phyloP scores from a whole-genome alignment of 2,888 invertebrate genomes.

The Tineola bisselliella region DNA sequence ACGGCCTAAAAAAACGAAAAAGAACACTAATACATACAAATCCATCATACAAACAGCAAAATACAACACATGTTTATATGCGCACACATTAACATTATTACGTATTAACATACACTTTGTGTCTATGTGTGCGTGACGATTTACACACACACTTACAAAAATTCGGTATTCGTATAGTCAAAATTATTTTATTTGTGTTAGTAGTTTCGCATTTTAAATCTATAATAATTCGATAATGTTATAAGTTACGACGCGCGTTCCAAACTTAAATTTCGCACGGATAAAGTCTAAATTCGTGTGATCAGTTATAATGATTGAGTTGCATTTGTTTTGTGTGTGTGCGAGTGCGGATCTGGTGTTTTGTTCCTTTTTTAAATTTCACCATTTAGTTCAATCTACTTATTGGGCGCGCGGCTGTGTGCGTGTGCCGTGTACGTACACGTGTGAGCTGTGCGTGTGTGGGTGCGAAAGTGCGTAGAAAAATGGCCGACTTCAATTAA shows the following conservation, averaged over 20 bases:
- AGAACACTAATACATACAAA: constrained; percentile 56
- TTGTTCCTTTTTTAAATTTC: constrained; percentile 67
- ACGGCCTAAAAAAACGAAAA: constrained; percentile 46
- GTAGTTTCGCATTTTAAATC: constrained; percentile 8
- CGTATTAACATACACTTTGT: constrained; percentile 35
- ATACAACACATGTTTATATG: constrained; percentile 35
- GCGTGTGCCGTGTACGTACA: constrained; percentile 31
- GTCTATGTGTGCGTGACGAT: neutral
- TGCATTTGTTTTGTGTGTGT: constrained; percentile 47
- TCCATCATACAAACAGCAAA: constrained; percentile 58
- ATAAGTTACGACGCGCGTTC: constrained; percentile 20
- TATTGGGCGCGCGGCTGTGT: constrained; percentile 57
- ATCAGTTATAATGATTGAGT: constrained; percentile 52
- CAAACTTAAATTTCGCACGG: constrained; percentile 19
- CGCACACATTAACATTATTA: constrained; percentile 28
- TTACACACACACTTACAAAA: constrained; percentile 36
- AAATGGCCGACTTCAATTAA: constrained; percentile 12
- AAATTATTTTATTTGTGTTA: constrained; percentile 37
- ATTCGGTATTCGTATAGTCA: constrained; percentile 63
- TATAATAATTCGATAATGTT: constrained; percentile 4
- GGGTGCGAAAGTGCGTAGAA: constrained; percentile 12
- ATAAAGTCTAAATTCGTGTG: constrained; percentile 26
- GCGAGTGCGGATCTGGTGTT: constrained; percentile 56
- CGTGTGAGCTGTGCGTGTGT: neutral
- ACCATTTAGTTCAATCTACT: constrained; percentile 69